Percentiles rank a stretch among this genome's conserved stretches.
Evolutionary conservation across 1,140 invertebrate species (phyloP).

Genomic region (Bombus turneri): DNA sequence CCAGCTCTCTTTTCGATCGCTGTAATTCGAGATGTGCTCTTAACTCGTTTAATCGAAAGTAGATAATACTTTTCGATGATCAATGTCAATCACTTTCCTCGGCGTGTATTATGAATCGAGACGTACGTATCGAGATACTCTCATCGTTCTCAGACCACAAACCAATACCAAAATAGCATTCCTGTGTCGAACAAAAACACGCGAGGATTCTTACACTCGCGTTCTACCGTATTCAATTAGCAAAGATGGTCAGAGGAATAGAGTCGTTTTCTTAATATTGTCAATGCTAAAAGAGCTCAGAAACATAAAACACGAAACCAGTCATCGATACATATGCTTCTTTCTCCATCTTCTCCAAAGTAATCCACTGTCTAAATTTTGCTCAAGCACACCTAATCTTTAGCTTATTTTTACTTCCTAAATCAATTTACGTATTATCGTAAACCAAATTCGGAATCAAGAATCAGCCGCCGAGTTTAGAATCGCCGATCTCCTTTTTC

Average conservation of each 20-base stretch:
- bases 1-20: background rate
- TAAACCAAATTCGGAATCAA: background rate
- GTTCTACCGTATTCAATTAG: background rate
- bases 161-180: background rate
- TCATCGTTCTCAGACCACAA: background rate
- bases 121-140: background rate
- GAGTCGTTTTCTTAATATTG: background rate
- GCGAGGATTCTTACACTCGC: background rate
- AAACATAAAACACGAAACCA: background rate
- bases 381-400: too few species aligned
- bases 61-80: background rate
- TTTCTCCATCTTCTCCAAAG: too few species aligned
- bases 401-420: background rate
- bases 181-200: background rate
- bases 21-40: background rate
- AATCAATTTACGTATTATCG: background rate
- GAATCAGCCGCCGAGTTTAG: conserved; percentile 4
- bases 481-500: background rate
- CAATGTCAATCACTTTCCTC: background rate
- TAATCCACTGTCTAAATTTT: background rate
- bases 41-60: background rate
- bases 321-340: background rate
- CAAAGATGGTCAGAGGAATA: background rate
- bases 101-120: background rate
- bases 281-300: background rate